Conservation (phyloP, 2,113 vertebrate genomes). For the Festucalex cinctus region DNA sequence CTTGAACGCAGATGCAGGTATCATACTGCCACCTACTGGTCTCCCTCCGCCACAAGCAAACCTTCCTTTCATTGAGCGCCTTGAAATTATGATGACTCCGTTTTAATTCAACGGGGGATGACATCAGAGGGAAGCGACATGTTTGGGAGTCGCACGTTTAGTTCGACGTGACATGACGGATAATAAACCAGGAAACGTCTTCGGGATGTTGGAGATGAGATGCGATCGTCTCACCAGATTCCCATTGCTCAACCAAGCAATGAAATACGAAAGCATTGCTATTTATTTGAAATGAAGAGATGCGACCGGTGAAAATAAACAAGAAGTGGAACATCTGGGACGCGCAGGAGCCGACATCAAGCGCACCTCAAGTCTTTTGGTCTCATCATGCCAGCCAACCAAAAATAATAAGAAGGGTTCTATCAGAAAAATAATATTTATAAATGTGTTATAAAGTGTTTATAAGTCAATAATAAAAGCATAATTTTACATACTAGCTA, state of each 20-base stretch:
- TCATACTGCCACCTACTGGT: slow-evolving; percentile 78
- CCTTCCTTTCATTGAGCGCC: slow-evolving; percentile 12
- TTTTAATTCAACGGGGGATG: slow-evolving; percentile 16
- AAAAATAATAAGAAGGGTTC: neutral
- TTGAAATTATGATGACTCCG: slow-evolving; percentile 25
- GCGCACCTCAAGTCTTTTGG: slow-evolving; percentile 51
- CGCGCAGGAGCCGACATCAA: slow-evolving; percentile 59
- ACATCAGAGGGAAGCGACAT: slow-evolving; percentile 11
- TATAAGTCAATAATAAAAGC: too few relatives aligned
- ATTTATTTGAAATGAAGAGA: slow-evolving; percentile 60
- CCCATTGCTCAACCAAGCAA: slow-evolving; percentile 47
- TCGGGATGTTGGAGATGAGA: slow-evolving; percentile 30
- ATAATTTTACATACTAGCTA: too few relatives aligned
- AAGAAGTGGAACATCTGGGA: slow-evolving; percentile 63
- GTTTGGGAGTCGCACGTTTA: slow-evolving; percentile 24
- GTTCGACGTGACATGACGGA: slow-evolving; percentile 27
- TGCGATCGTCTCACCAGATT: slow-evolving; percentile 44
- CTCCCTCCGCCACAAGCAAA: neutral
- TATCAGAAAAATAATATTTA: too few relatives aligned
- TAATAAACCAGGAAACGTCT: slow-evolving; percentile 24
- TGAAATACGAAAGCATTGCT: slow-evolving; percentile 24
- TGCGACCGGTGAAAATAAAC: slow-evolving; percentile 65
- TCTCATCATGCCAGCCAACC: slow-evolving; percentile 26
- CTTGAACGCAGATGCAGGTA: slow-evolving; percentile 56
- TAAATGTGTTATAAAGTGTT: too few relatives aligned